Evolutionary conservation across 2,113 vertebrate species (phyloP).

Genomic region (Arothron firmamentum): DNA sequence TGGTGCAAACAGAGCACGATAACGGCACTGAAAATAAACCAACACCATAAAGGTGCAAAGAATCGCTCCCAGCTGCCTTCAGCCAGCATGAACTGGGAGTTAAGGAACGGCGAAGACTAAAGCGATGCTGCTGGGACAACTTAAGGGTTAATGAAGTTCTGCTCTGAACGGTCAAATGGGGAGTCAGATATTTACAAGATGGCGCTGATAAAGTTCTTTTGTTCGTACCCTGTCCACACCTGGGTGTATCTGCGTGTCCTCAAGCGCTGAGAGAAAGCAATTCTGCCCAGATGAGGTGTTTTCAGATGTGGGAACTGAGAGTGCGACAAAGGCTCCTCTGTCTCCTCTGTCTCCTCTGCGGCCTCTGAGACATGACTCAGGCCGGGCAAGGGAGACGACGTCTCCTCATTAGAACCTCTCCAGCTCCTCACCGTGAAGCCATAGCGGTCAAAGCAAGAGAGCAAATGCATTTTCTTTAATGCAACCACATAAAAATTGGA

Average conservation of each 20-base stretch:
- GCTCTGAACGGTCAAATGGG: no score
- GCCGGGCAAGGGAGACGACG: slow-evolving; percentile 43
- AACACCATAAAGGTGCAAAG: no score
- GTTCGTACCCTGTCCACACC: neutral
- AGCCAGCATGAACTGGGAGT: no score
- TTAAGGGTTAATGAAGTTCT: neutral
- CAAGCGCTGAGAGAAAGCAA: slow-evolving; percentile 15
- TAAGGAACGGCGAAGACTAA: neutral
- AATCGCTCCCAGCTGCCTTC: no score
- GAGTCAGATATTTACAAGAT: no score
- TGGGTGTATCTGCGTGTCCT: slow-evolving; percentile 2
- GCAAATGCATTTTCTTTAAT: neutral
- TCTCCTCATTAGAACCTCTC: slow-evolving; percentile 36
- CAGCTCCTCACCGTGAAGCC: slow-evolving; percentile 18
- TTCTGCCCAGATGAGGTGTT: slow-evolving; percentile 35
- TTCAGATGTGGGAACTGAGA: slow-evolving; percentile 32
- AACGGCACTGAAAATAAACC: slow-evolving; percentile 1
- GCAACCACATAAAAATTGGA: neutral
- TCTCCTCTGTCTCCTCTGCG: slow-evolving; percentile 51
- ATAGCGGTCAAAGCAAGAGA: slow-evolving; percentile 26
- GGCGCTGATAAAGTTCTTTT: no score
- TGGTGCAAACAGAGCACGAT: neutral
- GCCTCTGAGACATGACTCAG: slow-evolving; percentile 63
- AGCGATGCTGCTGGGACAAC: neutral
- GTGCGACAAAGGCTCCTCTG: slow-evolving; percentile 57